Conservation (phyloP, 2,888 invertebrate species). For the Dynastes grantii region DNA sequence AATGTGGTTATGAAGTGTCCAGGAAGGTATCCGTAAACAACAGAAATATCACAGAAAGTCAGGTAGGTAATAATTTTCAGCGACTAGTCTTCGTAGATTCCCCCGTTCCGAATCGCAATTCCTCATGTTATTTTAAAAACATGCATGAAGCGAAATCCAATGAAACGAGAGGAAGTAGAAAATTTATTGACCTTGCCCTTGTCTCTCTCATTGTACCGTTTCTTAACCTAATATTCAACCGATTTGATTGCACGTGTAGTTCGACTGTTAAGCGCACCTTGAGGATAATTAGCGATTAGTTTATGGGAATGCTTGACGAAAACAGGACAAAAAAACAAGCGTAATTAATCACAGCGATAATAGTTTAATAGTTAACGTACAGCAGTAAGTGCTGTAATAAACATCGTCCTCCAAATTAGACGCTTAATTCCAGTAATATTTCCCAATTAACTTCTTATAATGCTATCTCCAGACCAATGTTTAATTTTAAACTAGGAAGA, state of each 20-base stretch:
- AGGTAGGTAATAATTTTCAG: slow-evolving; percentile 7
- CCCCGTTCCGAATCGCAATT: not conserved
- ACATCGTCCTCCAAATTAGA: slow-evolving; percentile 4
- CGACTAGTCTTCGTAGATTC: not conserved
- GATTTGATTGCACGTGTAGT: not conserved
- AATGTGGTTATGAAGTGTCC: slow-evolving; percentile 36
- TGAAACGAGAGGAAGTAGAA: slow-evolving; percentile 44
- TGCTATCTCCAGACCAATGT: not conserved
- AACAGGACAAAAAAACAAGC: not conserved
- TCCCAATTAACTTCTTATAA: not conserved
- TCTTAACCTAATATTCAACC: slow-evolving; percentile 22
- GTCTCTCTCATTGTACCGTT: slow-evolving; percentile 16
- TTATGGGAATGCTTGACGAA: not conserved
- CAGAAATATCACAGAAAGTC: slow-evolving; percentile 25
- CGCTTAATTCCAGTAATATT: not conserved
- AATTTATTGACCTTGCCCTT: slow-evolving; percentile 52
- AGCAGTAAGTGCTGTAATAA: not conserved
- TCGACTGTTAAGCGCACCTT: no score
- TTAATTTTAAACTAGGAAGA: not conserved
- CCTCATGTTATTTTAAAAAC: not conserved
- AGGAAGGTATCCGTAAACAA: slow-evolving; percentile 27
- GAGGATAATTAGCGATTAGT: no score
- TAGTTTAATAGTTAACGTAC: not conserved
- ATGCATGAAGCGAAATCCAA: not conserved
- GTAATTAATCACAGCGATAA: not conserved